Evolutionary conservation across 30 jellyfish, hydroid and myxozoan species (phyloP), one percentile per base, ranked within the genome.

Genomic region (Sanderia malayensis): DNA sequence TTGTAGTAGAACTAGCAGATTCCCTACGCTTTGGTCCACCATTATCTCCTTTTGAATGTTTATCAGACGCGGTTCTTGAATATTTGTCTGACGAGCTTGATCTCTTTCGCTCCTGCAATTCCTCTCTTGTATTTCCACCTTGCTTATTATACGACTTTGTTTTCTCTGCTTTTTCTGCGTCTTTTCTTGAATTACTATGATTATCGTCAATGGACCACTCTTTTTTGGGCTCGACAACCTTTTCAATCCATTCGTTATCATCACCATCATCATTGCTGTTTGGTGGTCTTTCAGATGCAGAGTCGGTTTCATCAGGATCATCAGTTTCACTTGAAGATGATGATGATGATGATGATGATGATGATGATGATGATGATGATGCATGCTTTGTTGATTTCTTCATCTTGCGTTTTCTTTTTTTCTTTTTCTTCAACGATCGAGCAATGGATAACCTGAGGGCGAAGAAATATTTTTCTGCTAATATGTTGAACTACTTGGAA

Each of bases 221-320:
- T n/a, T 1, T 18, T 19, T 25, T 31, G 25, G 24, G 44, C 20
- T 80, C 79, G 29, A 60, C 31, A 13, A 44, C 61, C 27, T 71
- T 82, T 32, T 82, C 94, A 7, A 82, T 82, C 94, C 94, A 82
- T 44, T 82, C 94, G n/a, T n/a, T n/a, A n/a, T n/a, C n/a, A n/a
- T n/a, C n/a, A n/a, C n/a, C n/a, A n/a, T n/a, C n/a, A 55, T 33
- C 86, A 0, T 82, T 86, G 70, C 77, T 82, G 32, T 68, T 81
- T 47, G 82, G 82, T 47, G 82, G 82, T 26, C 61, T 44, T 13
- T 82, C 86, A 21, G 86, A 70, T 4, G 86, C 94, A 0, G 86
- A 72, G 23, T 37, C 94, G 1, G 94, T 70, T 22, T 27, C 78
- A 23, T 82, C 94, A 3, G 82, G 58, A 47, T 70, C 94, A 46